Evolutionary conservation across 1,140 invertebrate genomes (phyloP).

Genomic region (Ericerus pela): DNA sequence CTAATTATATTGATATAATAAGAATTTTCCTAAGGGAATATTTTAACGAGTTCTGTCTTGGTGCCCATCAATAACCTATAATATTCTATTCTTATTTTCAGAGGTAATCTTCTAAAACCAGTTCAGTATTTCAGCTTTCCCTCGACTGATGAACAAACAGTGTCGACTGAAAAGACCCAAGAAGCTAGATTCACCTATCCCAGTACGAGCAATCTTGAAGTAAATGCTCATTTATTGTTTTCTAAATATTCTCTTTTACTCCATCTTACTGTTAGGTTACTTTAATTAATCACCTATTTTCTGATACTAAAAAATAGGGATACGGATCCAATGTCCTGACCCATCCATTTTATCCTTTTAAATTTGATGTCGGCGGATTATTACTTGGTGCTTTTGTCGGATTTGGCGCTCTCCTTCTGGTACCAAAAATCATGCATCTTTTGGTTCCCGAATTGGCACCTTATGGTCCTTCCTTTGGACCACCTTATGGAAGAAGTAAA

Average conservation of each 20-base stretch:
- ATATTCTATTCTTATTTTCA: neutral
- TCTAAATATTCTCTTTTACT: neutral
- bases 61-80: no score
- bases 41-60: no score
- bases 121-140: neutral
- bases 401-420: constrained; percentile 56
- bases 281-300: neutral
- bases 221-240: neutral
- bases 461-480: neutral
- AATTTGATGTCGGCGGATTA: constrained; percentile 64
- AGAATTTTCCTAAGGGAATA: no score
- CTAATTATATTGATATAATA: no score
- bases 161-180: neutral
- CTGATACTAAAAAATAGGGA: constrained; percentile 1
- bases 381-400: constrained; percentile 60
- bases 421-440: constrained; percentile 57
- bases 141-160: neutral
- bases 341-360: constrained; percentile 36
- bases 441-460: neutral
- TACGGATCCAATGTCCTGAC: constrained; percentile 6
- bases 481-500: constrained; percentile 2
- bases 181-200: neutral
- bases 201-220: neutral
- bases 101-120: neutral
- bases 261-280: neutral